A percentile compares a stretch with the other conserved stretches of the same genome.
Conservation (phyloP, 1,140 invertebrate species). For the Apolygus lucorum region DNA sequence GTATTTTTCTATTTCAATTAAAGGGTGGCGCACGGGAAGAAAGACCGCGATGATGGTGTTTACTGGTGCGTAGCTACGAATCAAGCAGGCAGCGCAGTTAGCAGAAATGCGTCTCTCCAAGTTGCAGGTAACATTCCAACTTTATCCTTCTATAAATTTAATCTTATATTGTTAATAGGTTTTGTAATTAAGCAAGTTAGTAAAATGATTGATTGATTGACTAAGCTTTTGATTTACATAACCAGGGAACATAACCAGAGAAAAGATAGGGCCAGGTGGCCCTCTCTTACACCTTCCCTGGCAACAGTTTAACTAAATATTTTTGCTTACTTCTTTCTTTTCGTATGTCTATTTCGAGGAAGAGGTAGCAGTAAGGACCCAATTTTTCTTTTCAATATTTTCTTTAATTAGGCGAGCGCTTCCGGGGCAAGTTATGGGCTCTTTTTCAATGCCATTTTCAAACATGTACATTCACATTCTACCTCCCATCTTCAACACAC, state of each 20-base stretch:
- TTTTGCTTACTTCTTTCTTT: too few relatives aligned
- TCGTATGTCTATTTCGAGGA: too few relatives aligned
- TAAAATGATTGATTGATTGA: not conserved
- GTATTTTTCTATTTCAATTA: conserved; percentile 8
- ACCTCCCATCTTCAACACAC: too few relatives aligned
- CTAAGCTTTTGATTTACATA: not conserved
- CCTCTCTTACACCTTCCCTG: too few relatives aligned
- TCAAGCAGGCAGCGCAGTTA: conserved; percentile 71
- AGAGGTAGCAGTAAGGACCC: too few relatives aligned
- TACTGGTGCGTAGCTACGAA: conserved; percentile 82
- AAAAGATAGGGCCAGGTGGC: not conserved
- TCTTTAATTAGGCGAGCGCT: too few relatives aligned
- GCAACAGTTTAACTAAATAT: too few relatives aligned
- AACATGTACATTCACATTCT: too few relatives aligned
- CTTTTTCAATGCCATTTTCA: too few relatives aligned
- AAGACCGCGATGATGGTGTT: conserved; percentile 74
- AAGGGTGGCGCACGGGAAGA: conserved; percentile 63
- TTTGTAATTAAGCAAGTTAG: not conserved
- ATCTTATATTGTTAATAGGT: not conserved
- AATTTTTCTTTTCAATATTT: too few relatives aligned
- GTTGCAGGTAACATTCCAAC: conserved; percentile 76
- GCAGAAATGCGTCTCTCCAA: conserved; percentile 60
- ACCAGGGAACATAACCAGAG: not conserved
- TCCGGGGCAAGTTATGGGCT: too few relatives aligned
- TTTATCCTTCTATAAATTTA: too few relatives aligned